phyloP scores from a whole-genome alignment of 1,140 invertebrate genomes.

The Cherax destructor region DNA sequence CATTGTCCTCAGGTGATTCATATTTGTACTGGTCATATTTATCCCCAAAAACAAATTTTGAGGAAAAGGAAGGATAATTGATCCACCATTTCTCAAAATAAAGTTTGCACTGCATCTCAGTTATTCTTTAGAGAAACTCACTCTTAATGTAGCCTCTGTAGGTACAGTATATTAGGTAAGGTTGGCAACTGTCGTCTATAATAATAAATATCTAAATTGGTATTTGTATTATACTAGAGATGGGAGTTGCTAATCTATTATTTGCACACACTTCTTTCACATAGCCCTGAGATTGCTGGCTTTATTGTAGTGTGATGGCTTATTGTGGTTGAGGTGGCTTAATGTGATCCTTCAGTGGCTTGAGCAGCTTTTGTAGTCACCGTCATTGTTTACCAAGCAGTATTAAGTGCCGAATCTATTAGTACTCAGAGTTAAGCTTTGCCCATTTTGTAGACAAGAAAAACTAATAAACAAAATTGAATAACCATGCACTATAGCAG shows the following conservation, averaged over 20 bases:
- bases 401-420: not conserved
- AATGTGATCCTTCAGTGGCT: not conserved
- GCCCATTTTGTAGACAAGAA: not conserved
- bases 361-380: not conserved
- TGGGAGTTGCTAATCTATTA: not conserved
- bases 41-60: not conserved
- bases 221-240: not conserved
- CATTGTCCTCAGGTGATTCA: not conserved
- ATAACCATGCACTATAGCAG: not conserved
- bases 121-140: no score
- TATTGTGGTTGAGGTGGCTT: slow-evolving; percentile 9
- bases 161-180: not conserved
- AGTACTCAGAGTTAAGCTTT: not conserved
- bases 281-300: not conserved
- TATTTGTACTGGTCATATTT: not conserved
- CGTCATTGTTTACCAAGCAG: slow-evolving; percentile 9
- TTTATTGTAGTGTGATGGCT: slow-evolving; percentile 21
- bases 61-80: not conserved
- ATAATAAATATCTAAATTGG: not conserved
- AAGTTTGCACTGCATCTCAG: no score
- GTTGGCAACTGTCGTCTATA: no score
- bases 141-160: no score
- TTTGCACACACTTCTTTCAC: not conserved
- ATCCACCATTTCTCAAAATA: not conserved
- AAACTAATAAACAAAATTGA: not conserved